Percentiles rank a stretch among this genome's conserved stretches.
Conservation (phyloP, 2,797 vertebrate genomes). For the Xenopus petersii region DNA sequence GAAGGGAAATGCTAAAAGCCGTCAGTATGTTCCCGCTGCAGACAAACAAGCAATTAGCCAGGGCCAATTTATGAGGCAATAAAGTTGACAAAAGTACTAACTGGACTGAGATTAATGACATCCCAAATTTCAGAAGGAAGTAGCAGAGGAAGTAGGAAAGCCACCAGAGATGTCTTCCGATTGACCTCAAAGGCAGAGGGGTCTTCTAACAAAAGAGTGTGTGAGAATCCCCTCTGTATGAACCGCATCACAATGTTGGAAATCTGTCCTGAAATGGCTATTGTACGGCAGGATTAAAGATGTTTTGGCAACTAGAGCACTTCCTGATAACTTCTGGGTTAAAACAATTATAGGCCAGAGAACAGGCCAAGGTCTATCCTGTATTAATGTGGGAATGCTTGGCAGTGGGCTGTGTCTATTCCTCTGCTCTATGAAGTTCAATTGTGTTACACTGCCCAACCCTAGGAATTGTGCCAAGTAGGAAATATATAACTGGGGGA, state of each 20-base stretch:
- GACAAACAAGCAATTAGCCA: slow-evolving; percentile 60
- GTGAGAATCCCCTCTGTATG: not conserved
- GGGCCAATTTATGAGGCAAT: slow-evolving; percentile 56
- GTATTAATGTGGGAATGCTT: too few species aligned
- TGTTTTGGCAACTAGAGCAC: slow-evolving; percentile 12
- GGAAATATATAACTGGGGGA: too few species aligned
- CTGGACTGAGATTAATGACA: slow-evolving; percentile 62
- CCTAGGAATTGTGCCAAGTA: too few species aligned
- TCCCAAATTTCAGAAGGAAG: slow-evolving; percentile 59
- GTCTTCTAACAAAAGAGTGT: slow-evolving; percentile 9
- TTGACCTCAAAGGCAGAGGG: slow-evolving; percentile 17
- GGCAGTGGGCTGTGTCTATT: too few species aligned
- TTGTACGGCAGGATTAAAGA: slow-evolving; percentile 12
- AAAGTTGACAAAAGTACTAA: slow-evolving; percentile 68
- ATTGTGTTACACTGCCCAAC: too few species aligned
- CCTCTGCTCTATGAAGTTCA: too few species aligned
- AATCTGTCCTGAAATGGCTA: not conserved
- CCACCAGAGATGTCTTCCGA: slow-evolving; percentile 24
- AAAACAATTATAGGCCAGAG: slow-evolving; percentile 15
- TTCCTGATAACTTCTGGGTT: slow-evolving; percentile 40
- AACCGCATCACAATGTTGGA: not conserved
- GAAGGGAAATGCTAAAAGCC: slow-evolving; percentile 68
- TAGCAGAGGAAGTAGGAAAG: slow-evolving; percentile 55
- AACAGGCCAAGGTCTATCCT: not conserved
- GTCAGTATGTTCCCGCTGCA: slow-evolving; percentile 45